These are phyloP conservation scores for Larimichthys polyactis DNA, from an alignment of 2,113 vertebrate species.

Conservation along the genomic window DNA sequence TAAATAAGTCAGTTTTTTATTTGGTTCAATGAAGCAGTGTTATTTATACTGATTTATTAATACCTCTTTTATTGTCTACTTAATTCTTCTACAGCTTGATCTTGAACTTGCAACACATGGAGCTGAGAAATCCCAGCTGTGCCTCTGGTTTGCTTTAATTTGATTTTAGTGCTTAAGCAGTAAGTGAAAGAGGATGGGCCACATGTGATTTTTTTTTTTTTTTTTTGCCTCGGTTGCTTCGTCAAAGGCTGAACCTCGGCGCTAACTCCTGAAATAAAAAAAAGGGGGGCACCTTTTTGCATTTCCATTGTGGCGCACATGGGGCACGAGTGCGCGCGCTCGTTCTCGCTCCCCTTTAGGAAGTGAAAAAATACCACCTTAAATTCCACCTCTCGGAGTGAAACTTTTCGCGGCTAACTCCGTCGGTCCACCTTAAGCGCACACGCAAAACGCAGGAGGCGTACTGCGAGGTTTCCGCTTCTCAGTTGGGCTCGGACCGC, in stretches of 20 bases:
- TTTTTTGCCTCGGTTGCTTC: background rate
- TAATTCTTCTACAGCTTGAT: background rate
- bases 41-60: background rate
- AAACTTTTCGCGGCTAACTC: constrained; percentile 74
- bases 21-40: background rate
- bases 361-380: constrained; percentile 80
- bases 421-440: constrained; percentile 87
- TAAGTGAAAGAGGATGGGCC: background rate
- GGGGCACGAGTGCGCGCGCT: constrained; percentile 49
- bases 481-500: constrained; percentile 85
- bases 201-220: background rate
- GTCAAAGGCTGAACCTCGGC: background rate
- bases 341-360: constrained; percentile 28
- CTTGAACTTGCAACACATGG: background rate
- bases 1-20: background rate
- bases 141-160: background rate
- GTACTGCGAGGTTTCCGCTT: constrained; percentile 86
- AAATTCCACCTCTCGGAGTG: constrained; percentile 73
- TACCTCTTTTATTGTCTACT: background rate
- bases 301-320: constrained; percentile 33
- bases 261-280: constrained; percentile 10
- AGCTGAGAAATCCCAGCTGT: background rate
- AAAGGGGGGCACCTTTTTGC: background rate
- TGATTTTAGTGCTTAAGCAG: background rate
- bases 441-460: constrained; percentile 84